Evolutionary conservation across 2,888 invertebrate species (phyloP), one percentile per base, ranked within the genome.

Genomic region (Uropetala carovei): DNA sequence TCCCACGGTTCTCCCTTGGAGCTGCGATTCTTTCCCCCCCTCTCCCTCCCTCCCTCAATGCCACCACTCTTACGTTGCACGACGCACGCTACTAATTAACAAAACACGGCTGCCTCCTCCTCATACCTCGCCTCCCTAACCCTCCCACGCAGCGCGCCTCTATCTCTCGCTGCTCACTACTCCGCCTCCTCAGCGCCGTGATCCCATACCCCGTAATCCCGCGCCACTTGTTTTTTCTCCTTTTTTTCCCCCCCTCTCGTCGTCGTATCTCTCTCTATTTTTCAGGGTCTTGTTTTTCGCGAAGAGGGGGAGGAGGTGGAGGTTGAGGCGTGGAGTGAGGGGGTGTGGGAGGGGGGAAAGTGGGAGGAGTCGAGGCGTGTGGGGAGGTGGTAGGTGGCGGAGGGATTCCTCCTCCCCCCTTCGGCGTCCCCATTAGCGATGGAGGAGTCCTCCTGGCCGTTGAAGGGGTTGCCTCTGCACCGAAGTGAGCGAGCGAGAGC

Each of bases 21-120:
- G 43, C 43, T 43, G 1, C 43, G 1, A 1, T 43, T 43, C 43
- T 16, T 10, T n/a, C n/a, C 30, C 18, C 13, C 86, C 27, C 60
- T 86, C 60, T 59, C 60, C 86, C 22, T 60, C 60, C 60, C 30
- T 14, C 60, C 11, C 43, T 68, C 64, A n/a, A 64, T 43, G 16
- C 18, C 68, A 56, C 43, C 30, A 10, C 68, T 30, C 18, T 58
- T 85, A 16, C 92, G 58, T 84, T 83, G 56, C 84, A 22, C 92
- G 84, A 27, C 75, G 84, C 84, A 92, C 56, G 89, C 64, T 60
- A 89, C 89, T 89, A 89, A 89, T 89, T 89, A 89, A 68, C 64
- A 89, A 68, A 89, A 89, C 89, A 64, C 68, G 89, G 43, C 89
- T 58, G 13, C 89, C 18, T 30, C 59, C 18, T 30, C 59, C 75